Conservation (phyloP, 2,113 vertebrate genomes). For the Pedionomus torquatus region DNA sequence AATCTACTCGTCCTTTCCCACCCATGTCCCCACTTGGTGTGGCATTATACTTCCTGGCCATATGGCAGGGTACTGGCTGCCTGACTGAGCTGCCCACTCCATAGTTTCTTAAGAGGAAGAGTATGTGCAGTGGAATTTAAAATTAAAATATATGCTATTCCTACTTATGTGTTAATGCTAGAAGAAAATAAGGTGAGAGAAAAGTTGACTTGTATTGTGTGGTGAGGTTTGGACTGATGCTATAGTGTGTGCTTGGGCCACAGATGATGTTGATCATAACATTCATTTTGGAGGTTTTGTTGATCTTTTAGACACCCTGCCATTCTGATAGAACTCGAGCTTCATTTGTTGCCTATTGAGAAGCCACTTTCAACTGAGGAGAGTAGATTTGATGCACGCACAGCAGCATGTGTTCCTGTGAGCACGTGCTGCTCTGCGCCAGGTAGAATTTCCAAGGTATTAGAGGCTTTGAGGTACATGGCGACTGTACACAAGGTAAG, state of each 20-base stretch:
- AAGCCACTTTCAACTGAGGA: neutral
- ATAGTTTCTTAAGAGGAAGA: neutral
- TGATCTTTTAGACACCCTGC: neutral
- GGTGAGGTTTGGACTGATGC: neutral
- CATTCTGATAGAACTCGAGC: neutral
- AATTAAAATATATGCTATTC: neutral
- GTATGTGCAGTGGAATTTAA: neutral
- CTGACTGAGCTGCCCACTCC: neutral
- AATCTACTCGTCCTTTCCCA: neutral
- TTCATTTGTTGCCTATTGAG: neutral
- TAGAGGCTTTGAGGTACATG: neutral
- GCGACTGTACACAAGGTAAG: neutral
- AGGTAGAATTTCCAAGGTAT: neutral
- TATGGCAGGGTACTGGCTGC: accelerated
- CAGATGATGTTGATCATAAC: neutral
- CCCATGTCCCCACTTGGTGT: neutral
- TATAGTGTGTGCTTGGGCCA: neutral
- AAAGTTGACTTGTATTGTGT: neutral
- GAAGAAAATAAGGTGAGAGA: neutral
- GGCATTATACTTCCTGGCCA: neutral
- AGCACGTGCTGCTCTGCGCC: neutral
- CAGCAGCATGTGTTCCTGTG: neutral
- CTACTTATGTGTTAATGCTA: neutral
- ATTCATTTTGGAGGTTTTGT: neutral
- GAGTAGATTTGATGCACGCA: neutral